Conservation (phyloP, 2,888 invertebrate genomes). For the Choreutis nemorana region DNA sequence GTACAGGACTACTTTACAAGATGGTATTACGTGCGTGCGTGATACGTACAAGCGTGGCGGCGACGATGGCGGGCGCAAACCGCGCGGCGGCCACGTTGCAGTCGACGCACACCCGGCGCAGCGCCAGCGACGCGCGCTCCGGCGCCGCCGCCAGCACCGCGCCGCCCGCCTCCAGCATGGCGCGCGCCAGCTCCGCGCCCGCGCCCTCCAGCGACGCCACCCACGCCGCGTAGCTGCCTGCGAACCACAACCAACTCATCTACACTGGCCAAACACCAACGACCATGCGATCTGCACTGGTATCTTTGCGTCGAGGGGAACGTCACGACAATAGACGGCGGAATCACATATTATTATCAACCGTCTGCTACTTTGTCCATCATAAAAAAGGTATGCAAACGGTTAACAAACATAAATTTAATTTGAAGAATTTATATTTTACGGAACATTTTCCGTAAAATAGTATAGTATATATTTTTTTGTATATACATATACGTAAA, state of each 20-base stretch:
- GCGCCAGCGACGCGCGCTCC: slow-evolving; percentile 81
- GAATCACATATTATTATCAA: too few species aligned
- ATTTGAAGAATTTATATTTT: neutral
- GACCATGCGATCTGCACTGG: too few species aligned
- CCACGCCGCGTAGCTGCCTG: slow-evolving; percentile 88
- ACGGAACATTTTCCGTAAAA: neutral
- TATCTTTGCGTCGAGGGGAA: too few species aligned
- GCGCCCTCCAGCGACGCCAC: slow-evolving; percentile 48
- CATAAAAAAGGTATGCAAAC: neutral
- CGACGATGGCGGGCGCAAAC: slow-evolving; percentile 78
- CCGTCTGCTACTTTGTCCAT: too few species aligned
- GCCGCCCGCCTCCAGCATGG: slow-evolving; percentile 41
- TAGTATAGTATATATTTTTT: neutral
- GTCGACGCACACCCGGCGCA: slow-evolving; percentile 87
- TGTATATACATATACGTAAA: neutral
- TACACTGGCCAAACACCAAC: too few species aligned
- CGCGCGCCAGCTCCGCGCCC: slow-evolving; percentile 19
- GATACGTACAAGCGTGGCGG: slow-evolving; percentile 70
- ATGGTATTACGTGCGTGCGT: too few species aligned
- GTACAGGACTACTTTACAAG: too few species aligned
- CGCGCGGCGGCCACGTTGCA: slow-evolving; percentile 79
- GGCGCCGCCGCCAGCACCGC: slow-evolving; percentile 70
- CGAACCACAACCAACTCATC: neutral
- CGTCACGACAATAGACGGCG: too few species aligned
- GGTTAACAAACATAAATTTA: neutral